Percentiles rank a stretch among this genome's conserved stretches.
These are phyloP conservation scores for Percina caprodes DNA, from an alignment of 2,113 vertebrate genomes.

Conservation along the genomic window DNA sequence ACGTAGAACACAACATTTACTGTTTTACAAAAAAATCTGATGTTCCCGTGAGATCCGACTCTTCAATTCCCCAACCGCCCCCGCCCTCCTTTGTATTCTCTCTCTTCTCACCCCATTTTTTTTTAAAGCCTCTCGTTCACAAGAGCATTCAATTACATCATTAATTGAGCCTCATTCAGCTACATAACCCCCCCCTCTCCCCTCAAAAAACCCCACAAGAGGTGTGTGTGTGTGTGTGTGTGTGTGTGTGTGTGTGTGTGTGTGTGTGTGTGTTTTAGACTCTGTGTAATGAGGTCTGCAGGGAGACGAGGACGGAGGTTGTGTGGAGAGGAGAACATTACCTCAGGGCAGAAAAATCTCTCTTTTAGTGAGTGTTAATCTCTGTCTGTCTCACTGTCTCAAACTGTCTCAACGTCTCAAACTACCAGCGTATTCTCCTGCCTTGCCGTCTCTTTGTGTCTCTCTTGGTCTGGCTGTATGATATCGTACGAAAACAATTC, in stretches of 20 bases:
- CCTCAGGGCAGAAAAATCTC: constrained; percentile 83
- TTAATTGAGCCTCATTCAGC: constrained; percentile 93
- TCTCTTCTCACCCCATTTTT: too few species aligned
- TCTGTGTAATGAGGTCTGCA: constrained; percentile 94
- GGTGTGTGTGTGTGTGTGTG: constrained; percentile 20
- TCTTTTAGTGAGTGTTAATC: constrained; percentile 83
- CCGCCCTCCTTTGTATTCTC: too few species aligned
- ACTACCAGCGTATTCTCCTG: too few species aligned
- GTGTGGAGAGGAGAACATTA: constrained; percentile 92
- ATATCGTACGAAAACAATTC: too few species aligned
- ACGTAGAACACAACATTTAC: neutral
- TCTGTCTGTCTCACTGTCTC: neutral
- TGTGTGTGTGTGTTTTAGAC: constrained; percentile 75
- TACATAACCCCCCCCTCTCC: constrained; percentile 83
- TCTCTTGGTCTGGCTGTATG: too few species aligned
- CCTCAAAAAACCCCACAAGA: too few species aligned
- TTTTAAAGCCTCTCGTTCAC: constrained; percentile 26
- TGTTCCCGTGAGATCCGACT: neutral
- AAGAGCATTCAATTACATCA: constrained; percentile 89
- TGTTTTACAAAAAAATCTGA: neutral
- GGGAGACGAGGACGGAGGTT: constrained; percentile 85
- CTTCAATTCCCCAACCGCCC: too few species aligned
- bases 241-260: constrained; percentile 19
- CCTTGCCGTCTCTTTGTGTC: too few species aligned
- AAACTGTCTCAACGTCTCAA: too few species aligned